Evolutionary conservation across 2,797 vertebrate species (phyloP), one percentile per base, ranked within the genome.

Genomic region (Petrocephalus schoutedeni): DNA sequence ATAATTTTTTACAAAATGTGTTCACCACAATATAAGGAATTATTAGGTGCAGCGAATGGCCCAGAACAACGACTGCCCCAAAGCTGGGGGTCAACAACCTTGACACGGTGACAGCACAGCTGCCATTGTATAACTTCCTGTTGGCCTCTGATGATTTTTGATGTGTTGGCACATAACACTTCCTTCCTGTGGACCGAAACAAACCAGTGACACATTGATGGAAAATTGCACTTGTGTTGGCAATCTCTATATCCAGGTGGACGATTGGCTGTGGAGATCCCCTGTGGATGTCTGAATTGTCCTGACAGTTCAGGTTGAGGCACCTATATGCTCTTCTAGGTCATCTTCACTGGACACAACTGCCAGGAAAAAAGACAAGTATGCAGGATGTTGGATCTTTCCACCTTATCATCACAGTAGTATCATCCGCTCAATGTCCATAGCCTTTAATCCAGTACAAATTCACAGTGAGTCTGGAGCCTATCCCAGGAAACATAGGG

Each of bases 91-190:
- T 80, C 74, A 49, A n/a, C 74, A 49, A 80, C 74, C 74, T 80
- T 80, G 74, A 80, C 41, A 80, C 49, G 74, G 41, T 80, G 74
- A 80, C 74, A n/a, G 74, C 74, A 80, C 74, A 49, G 74, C 74
- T 80, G 74, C 74, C 74, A 80, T 45, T 49, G 8, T 49, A 80
- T 80, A 36, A 80, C 41, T 80, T 49, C 36, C 41, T 80, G 16
- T 80, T 45, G 74, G 74, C 74, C 74, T 80, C 74, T 80, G 74
- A 36, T 80, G 74, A 80, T 80, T 80, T 80, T 49, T 80, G 74
- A 80, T 80, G 74, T 80, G 74, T 80, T 80, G 74, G 74, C 74
- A 80, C 74, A 3, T 80, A 80, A 49, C 74, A 45, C 41, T 49
- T 49, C 36, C 74, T 80, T 80, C 74, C 74, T n/a, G 74, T 80